Evolutionary conservation across 2,113 vertebrate genomes (phyloP).

Genomic region (Sebastes schlegelii): DNA sequence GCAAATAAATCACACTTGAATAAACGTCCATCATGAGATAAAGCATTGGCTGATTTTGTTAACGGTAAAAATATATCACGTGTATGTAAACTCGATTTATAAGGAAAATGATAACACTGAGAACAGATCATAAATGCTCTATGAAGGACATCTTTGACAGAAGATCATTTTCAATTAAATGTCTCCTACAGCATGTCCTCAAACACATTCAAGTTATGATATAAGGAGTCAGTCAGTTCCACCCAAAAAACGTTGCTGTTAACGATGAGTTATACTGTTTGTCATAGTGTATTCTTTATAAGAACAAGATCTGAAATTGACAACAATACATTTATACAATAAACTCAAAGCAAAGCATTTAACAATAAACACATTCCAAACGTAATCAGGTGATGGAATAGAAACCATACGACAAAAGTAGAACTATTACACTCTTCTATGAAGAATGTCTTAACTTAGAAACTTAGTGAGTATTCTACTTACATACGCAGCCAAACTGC

Average conservation of each 20-base stretch:
- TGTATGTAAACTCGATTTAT: not conserved
- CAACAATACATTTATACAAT: conserved; percentile 36
- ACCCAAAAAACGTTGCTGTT: not conserved
- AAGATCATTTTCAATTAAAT: not conserved
- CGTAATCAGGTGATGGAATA: conserved; percentile 11
- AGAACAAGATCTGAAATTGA: conserved; percentile 28
- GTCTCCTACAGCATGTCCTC: not conserved
- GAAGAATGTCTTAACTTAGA: not conserved
- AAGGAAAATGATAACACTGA: not conserved
- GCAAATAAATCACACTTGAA: conserved; percentile 75
- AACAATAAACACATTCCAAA: conserved; percentile 21
- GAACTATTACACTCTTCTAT: conserved; percentile 13
- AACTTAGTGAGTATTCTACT: not conserved
- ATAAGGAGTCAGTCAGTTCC: not conserved
- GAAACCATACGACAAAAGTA: conserved; percentile 17
- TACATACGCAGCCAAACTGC: not conserved
- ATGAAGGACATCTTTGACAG: not conserved
- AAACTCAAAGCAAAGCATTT: conserved; percentile 47
- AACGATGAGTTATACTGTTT: conserved; percentile 16
- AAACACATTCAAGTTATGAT: not conserved
- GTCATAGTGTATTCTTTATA: conserved; percentile 23
- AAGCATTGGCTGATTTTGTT: conserved; percentile 32
- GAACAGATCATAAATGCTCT: not conserved
- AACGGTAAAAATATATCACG: not conserved
- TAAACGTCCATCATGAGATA: conserved; percentile 48